A percentile compares a stretch with the other conserved stretches of the same genome.
These are phyloP conservation scores for Sternotherus odoratus DNA, from an alignment of 2,797 vertebrate species.

Conservation along the genomic window DNA sequence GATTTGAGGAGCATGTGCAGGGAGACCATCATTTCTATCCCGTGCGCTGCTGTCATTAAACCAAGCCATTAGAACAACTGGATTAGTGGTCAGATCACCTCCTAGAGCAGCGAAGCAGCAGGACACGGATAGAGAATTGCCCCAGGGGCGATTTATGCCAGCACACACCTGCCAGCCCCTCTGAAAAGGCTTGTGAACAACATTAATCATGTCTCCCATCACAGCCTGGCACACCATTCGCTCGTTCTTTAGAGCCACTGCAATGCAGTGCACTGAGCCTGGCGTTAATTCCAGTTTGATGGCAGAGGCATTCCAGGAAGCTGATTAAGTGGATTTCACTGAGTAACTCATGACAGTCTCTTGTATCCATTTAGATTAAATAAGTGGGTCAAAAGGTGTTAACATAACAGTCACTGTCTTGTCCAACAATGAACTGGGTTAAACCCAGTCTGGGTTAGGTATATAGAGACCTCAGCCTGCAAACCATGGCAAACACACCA, in stretches of 20 bases:
- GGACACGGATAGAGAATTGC: not conserved
- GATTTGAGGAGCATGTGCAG: fast-evolving
- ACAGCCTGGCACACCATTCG: not conserved
- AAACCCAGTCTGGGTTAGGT: not conserved
- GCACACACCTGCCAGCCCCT: not conserved
- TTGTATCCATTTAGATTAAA: not conserved
- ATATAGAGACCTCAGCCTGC: not conserved
- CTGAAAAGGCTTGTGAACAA: not conserved
- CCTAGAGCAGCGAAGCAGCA: not conserved
- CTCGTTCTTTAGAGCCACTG: not conserved
- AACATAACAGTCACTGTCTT: not conserved
- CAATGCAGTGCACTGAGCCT: not conserved
- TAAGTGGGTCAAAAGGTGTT: not conserved
- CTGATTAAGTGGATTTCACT: not conserved
- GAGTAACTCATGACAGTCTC: not conserved
- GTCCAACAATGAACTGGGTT: too few species aligned
- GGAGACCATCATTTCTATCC: not conserved
- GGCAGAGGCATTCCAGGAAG: not conserved
- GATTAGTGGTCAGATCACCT: constrained; percentile 12
- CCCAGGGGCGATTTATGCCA: not conserved
- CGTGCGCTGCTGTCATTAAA: fast-evolving
- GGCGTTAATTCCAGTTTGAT: not conserved
- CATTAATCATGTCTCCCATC: not conserved
- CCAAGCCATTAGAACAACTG: not conserved
- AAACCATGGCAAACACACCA: not conserved